These are phyloP conservation scores for Pristionchus japonicus DNA, from an alignment of 2,888 invertebrate species.

Conservation along the genomic window DNA sequence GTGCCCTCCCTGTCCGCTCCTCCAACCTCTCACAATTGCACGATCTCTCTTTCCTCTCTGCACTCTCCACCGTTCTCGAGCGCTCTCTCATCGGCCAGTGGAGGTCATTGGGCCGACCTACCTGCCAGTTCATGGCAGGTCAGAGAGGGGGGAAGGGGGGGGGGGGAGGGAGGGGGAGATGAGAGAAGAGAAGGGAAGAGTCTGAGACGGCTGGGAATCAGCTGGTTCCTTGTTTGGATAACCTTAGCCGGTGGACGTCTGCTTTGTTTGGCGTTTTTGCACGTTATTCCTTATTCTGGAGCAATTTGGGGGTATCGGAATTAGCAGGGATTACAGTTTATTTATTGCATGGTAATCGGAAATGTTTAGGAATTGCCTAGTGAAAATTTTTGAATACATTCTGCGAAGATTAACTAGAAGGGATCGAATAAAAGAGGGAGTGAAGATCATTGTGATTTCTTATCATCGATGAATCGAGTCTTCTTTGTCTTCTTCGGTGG, in stretches of 20 bases:
- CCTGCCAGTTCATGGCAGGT: slow-evolving; percentile 8
- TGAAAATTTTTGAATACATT: no score
- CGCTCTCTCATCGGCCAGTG: background rate
- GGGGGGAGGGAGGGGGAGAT: background rate
- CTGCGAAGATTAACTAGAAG: background rate
- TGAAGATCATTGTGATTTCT: slow-evolving; percentile 13
- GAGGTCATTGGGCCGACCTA: slow-evolving; percentile 1
- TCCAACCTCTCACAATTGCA: background rate
- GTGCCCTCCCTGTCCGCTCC: background rate
- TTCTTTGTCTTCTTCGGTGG: background rate
- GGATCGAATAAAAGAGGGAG: background rate
- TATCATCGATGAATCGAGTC: background rate
- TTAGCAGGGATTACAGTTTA: no score
- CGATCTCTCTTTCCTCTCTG: background rate
- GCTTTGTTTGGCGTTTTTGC: no score
- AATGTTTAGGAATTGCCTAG: no score
- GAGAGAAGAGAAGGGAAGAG: background rate
- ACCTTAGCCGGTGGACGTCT: background rate
- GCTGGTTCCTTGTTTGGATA: slow-evolving; percentile 1
- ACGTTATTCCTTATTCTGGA: no score
- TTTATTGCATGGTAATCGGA: no score
- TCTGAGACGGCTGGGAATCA: background rate
- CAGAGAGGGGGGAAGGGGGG: background rate
- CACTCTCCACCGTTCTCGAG: background rate
- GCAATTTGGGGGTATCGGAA: no score